Evolutionary conservation across 2,113 vertebrate genomes (phyloP).

Genomic region (Salvator merianae): DNA sequence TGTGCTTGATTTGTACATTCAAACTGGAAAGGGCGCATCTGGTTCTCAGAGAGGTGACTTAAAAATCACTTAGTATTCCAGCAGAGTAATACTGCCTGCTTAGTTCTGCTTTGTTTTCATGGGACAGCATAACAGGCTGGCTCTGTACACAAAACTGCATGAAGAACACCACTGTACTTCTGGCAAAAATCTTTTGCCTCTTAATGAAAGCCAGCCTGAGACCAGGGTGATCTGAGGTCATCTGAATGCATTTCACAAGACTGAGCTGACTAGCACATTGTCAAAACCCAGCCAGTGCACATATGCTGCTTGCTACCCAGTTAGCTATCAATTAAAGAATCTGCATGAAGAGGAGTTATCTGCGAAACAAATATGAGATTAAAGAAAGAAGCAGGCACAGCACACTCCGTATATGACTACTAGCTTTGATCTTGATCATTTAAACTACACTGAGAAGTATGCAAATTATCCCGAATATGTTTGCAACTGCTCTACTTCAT

Average conservation of each 20-base stretch:
- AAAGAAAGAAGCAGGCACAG: not conserved
- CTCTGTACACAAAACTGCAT: not conserved
- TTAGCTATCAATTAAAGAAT: not conserved
- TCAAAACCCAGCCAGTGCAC: not conserved
- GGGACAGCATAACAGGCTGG: not conserved
- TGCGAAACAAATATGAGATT: not conserved
- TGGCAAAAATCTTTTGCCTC: not conserved
- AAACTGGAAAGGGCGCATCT: not conserved
- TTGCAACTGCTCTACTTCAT: not conserved
- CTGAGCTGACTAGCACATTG: not conserved
- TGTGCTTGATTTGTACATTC: rapidly evolving
- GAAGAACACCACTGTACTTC: not conserved
- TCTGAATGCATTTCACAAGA: not conserved
- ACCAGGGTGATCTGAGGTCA: constrained; percentile 18
- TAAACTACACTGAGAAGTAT: too few species aligned
- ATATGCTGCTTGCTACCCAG: rapidly evolving
- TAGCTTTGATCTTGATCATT: too few species aligned
- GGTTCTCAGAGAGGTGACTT: not conserved
- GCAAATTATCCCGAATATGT: not conserved
- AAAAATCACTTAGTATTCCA: not conserved
- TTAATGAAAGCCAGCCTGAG: constrained; percentile 7
- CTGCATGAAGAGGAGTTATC: not conserved
- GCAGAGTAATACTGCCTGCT: not conserved
- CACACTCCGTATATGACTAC: not conserved
- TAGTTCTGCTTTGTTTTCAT: not conserved